phyloP scores from a whole-genome alignment of 2,888 invertebrate genomes.

The Anarsia innoxiella region DNA sequence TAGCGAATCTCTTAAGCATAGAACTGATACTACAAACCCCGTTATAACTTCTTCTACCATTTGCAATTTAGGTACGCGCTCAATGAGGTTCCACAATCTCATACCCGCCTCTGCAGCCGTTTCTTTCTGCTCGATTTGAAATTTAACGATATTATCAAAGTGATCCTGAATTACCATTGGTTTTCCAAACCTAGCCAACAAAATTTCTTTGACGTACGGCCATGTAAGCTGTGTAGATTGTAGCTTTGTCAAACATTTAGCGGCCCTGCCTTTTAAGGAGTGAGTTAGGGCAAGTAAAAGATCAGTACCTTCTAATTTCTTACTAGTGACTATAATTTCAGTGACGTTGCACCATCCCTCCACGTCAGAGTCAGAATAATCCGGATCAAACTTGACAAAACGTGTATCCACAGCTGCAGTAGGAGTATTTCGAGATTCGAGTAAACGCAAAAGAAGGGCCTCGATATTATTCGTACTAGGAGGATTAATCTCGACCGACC shows the following conservation, averaged over 20 bases:
- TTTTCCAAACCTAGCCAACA: conserved; percentile 18
- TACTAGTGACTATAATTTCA: conserved; percentile 12
- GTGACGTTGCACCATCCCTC: conserved; percentile 17
- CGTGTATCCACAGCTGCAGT: neutral
- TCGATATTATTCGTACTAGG: too few relatives aligned
- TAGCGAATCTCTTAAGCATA: neutral
- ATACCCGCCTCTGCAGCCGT: conserved; percentile 15
- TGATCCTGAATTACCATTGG: conserved; percentile 21
- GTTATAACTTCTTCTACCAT: conserved; percentile 12
- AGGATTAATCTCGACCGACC: too few relatives aligned
- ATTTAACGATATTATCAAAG: conserved; percentile 20
- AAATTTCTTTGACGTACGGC: conserved; percentile 10
- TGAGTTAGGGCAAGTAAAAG: conserved; percentile 20
- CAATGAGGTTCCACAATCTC: conserved; percentile 18
- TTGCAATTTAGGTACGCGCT: conserved; percentile 15
- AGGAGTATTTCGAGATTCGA: neutral
- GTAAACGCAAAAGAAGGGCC: neutral
- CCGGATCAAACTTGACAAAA: conserved; percentile 16
- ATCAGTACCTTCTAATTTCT: conserved; percentile 11
- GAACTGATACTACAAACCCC: conserved; percentile 9
- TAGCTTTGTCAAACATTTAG: conserved; percentile 20
- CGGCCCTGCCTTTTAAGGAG: conserved; percentile 22
- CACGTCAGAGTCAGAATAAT: conserved; percentile 16
- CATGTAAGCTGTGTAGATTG: conserved; percentile 15
- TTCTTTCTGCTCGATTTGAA: conserved; percentile 17